Evolutionary conservation across 2,888 invertebrate species (phyloP).

Genomic region (Schizaphis graminum): DNA sequence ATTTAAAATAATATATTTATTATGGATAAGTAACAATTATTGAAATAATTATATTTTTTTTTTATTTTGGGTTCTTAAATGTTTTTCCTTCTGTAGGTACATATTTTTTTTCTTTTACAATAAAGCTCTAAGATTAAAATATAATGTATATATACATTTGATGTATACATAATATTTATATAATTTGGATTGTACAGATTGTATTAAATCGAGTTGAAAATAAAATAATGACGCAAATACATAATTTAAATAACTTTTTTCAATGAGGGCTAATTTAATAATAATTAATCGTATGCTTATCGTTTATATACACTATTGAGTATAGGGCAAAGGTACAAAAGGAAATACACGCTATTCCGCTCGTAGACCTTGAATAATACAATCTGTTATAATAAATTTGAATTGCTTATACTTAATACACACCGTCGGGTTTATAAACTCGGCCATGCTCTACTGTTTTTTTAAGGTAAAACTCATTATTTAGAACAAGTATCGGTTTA

Average conservation of each 20-base stretch:
- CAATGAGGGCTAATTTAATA: not conserved
- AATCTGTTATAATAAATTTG: slow-evolving; percentile 7
- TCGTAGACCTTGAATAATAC: not conserved
- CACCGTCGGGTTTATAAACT: not conserved
- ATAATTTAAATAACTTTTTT: not conserved
- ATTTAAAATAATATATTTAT: not conserved
- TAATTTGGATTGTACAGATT: not conserved
- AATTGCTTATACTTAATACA: slow-evolving; percentile 12
- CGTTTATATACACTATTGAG: not conserved
- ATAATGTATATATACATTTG: not conserved
- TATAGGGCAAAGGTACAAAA: not conserved
- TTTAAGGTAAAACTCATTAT: not conserved
- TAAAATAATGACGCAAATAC: not conserved
- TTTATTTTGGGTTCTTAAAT: not conserved
- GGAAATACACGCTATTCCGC: not conserved
- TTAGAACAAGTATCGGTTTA: slow-evolving; percentile 1
- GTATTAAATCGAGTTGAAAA: not conserved
- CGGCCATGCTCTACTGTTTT: not conserved
- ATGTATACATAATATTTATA: not conserved
- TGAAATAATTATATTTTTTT: not conserved
- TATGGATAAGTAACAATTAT: not conserved
- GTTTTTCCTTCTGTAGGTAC: not conserved
- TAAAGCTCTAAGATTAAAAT: not conserved
- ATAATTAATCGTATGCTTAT: slow-evolving; percentile 2
- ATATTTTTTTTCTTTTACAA: not conserved